These are phyloP conservation scores for Drosophila recens DNA, from an alignment of 2,888 invertebrate genomes.

Conservation along the genomic window DNA sequence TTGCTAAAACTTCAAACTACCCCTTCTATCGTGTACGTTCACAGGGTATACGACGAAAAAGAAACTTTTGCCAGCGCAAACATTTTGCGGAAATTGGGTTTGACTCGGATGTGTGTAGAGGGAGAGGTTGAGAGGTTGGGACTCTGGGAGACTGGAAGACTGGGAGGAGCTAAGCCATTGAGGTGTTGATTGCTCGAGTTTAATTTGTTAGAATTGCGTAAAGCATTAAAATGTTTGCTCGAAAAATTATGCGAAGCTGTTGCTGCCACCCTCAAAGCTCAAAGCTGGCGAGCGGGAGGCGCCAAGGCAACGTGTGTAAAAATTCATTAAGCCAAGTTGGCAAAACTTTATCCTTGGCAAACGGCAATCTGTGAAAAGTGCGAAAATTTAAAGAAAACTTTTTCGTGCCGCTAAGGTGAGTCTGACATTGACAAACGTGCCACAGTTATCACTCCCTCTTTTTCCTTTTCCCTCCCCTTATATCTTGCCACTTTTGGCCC, in stretches of 20 bases:
- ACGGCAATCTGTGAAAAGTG: constrained; percentile 69
- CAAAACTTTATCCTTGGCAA: constrained; percentile 69
- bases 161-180: constrained; percentile 38
- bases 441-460: neutral
- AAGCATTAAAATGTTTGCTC: constrained; percentile 79
- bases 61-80: constrained; percentile 48
- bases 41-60: constrained; percentile 30
- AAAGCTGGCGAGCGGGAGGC: neutral
- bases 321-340: constrained; percentile 68
- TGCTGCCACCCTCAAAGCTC: neutral
- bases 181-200: constrained; percentile 81
- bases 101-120: constrained; percentile 33
- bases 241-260: constrained; percentile 62
- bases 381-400: constrained; percentile 79
- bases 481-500: constrained; percentile 43
- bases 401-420: constrained; percentile 39
- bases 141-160: neutral
- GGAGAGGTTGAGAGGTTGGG: neutral
- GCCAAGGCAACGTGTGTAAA: constrained; percentile 60
- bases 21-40: neutral
- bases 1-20: neutral
- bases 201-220: constrained; percentile 79
- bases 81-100: constrained; percentile 77
- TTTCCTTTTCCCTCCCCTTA: neutral
- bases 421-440: constrained; percentile 71